These are phyloP conservation scores for Drosophila murphyi DNA, from an alignment of 1,140 invertebrate species.

Conservation along the genomic window DNA sequence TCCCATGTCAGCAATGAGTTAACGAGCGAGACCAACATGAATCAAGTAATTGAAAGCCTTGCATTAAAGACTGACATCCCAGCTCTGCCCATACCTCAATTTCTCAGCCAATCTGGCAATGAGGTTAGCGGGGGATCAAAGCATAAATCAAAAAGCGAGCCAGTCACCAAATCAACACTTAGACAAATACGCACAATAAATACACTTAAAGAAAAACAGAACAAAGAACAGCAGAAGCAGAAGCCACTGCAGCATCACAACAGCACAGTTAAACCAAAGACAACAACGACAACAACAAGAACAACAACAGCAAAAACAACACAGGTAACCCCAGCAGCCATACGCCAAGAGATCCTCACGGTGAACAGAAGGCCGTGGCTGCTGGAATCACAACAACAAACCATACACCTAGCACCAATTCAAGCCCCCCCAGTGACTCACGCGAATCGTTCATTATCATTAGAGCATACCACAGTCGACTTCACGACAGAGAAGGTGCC, in stretches of 20 bases:
- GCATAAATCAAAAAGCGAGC: slow-evolving; percentile 55
- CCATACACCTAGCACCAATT: slow-evolving; percentile 52
- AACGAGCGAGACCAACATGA: slow-evolving; percentile 58
- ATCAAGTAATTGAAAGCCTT: slow-evolving; percentile 23
- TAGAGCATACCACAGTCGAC: slow-evolving; percentile 27
- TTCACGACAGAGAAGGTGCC: slow-evolving; percentile 58
- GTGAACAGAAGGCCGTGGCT: slow-evolving; percentile 61
- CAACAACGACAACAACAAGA: slow-evolving; percentile 18
- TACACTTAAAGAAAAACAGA: slow-evolving; percentile 16
- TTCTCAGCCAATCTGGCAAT: slow-evolving; percentile 31
- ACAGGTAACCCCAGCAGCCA: slow-evolving; percentile 17
- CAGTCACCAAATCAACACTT: neutral
- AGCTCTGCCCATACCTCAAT: slow-evolving; percentile 15
- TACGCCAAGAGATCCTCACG: slow-evolving; percentile 48
- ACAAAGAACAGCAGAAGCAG: slow-evolving; percentile 6
- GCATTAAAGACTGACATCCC: slow-evolving; percentile 32
- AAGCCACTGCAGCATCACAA: neutral
- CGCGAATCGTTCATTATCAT: slow-evolving; percentile 50
- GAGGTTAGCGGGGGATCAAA: slow-evolving; percentile 45
- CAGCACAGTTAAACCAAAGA: slow-evolving; percentile 4
- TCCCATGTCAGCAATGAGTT: slow-evolving; percentile 43
- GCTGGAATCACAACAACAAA: slow-evolving; percentile 56
- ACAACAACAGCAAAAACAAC: neutral
- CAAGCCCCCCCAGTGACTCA: slow-evolving; percentile 60
- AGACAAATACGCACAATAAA: slow-evolving; percentile 7